Conservation (phyloP, 2,888 invertebrate genomes). For the Brachycybe producta region DNA sequence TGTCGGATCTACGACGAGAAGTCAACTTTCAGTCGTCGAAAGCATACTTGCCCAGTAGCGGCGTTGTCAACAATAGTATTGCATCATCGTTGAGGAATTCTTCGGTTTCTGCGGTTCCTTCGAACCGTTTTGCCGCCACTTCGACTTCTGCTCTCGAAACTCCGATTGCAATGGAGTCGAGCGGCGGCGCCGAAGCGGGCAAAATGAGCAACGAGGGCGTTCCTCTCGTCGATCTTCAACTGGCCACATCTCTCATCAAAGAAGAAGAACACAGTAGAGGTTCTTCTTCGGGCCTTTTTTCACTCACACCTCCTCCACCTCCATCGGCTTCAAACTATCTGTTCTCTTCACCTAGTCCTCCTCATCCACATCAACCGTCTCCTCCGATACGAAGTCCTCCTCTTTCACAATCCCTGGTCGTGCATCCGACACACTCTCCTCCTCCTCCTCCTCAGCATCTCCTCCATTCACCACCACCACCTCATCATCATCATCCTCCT, state of each 20-base stretch:
- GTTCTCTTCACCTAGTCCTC: not conserved
- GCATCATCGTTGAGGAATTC: too few species aligned
- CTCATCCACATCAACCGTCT: not conserved
- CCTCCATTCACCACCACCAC: not conserved
- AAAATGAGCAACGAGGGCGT: not conserved
- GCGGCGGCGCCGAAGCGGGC: not conserved
- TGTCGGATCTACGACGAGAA: too few species aligned
- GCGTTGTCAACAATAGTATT: too few species aligned
- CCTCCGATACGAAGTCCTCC: not conserved
- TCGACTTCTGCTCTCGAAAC: too few species aligned
- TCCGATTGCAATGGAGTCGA: not conserved
- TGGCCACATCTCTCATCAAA: not conserved
- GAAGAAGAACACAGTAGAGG: not conserved
- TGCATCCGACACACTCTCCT: not conserved
- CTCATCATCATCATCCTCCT: not conserved
- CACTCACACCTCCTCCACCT: not conserved
- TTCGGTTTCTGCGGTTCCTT: too few species aligned
- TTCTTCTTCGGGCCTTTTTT: not conserved
- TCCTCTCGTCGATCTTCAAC: not conserved
- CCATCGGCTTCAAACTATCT: slow-evolving; percentile 5
- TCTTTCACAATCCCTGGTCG: too few species aligned
- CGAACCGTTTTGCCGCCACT: too few species aligned
- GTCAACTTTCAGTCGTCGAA: too few species aligned
- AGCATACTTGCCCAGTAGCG: too few species aligned
- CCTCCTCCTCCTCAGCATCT: not conserved